phyloP scores from a whole-genome alignment of 2,113 vertebrate species.

The Donacobius atricapilla region DNA sequence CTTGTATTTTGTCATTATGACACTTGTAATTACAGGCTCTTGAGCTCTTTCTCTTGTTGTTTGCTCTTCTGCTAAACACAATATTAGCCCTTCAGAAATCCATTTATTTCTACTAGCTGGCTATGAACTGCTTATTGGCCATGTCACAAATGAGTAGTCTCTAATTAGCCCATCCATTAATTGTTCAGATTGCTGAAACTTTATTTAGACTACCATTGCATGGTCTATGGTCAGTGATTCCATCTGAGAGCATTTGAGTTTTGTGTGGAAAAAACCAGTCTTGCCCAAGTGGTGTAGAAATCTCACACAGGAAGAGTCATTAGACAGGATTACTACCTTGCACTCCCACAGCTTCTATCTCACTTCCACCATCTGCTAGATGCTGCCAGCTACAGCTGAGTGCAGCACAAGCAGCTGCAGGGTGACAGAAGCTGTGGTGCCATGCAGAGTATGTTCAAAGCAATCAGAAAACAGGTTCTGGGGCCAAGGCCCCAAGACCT shows the following conservation, averaged over 20 bases:
- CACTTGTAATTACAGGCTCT: constrained; percentile 29
- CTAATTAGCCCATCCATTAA: not conserved
- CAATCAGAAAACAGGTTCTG: not conserved
- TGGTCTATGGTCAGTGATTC: not conserved
- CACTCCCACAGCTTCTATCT: not conserved
- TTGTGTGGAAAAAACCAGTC: not conserved
- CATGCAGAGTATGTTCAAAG: not conserved
- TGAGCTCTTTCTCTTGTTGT: not conserved
- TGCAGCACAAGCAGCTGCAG: not conserved
- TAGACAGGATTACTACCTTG: not conserved
- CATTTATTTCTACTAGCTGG: not conserved
- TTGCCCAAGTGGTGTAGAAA: not conserved
- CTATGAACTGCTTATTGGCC: not conserved
- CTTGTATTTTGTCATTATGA: constrained; percentile 33
- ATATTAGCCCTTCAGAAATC: constrained; percentile 14
- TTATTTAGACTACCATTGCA: not conserved
- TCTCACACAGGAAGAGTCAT: not conserved
- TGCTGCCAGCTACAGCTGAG: not conserved
- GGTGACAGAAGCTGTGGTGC: not conserved
- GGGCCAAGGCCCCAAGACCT: not conserved
- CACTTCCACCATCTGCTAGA: not conserved
- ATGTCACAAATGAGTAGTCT: not conserved
- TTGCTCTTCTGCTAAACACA: constrained; percentile 17
- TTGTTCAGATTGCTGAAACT: not conserved
- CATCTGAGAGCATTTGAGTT: not conserved